Evolutionary conservation across 2,888 invertebrate species (phyloP).

Genomic region (Parnassius mnemosyne): DNA sequence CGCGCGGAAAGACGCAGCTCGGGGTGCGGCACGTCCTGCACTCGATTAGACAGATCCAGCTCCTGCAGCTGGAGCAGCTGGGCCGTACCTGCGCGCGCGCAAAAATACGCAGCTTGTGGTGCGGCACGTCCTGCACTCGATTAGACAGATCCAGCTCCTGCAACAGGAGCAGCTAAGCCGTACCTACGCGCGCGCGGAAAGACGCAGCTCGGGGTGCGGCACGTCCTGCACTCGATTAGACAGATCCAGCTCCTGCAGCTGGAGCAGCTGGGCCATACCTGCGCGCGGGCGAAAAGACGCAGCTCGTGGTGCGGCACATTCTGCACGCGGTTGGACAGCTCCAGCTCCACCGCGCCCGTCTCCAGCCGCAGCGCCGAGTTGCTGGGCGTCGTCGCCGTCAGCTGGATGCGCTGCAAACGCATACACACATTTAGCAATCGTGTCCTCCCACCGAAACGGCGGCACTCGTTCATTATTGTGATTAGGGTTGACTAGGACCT

Average conservation of each 20-base stretch:
- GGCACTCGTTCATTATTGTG: no score
- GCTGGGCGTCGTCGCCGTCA: constrained; percentile 99
- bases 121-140: background rate
- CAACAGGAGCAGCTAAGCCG: background rate
- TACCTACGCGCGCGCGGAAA: background rate
- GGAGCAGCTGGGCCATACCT: constrained; percentile 39
- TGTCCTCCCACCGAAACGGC: no score
- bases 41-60: no score
- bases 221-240: background rate
- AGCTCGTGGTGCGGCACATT: constrained; percentile 88
- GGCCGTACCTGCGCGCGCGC: background rate
- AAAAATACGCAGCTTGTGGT: background rate
- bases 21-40: no score
- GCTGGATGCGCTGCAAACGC: constrained; percentile 88
- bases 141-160: background rate
- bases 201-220: background rate
- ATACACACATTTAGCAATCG: background rate
- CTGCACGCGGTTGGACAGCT: constrained; percentile 96
- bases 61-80: no score
- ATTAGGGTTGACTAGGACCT: no score
- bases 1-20: no score
- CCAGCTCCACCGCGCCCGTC: constrained; percentile 95
- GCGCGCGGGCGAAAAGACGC: constrained; percentile 86
- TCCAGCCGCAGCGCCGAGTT: constrained; percentile 97
- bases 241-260: background rate